Percentiles rank a stretch among this genome's conserved stretches.
phyloP scores from a whole-genome alignment of 2,888 invertebrate genomes.

The Zhuqinia jingwanae region DNA sequence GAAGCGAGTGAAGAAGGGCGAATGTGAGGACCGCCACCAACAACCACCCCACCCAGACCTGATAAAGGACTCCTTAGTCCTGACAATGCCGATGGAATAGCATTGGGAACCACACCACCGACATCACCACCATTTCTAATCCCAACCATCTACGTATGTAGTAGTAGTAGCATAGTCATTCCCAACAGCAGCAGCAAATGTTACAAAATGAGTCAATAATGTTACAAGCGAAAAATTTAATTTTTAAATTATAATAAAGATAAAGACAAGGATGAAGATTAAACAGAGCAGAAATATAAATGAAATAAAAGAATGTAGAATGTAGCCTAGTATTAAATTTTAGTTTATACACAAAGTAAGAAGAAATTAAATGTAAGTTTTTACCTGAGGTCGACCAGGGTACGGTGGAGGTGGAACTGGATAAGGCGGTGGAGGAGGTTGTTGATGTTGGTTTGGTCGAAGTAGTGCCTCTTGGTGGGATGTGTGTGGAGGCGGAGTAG shows the following conservation, averaged over 20 bases:
- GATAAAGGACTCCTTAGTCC: constrained; percentile 76
- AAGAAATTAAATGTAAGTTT: background rate
- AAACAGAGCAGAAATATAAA: constrained; percentile 4
- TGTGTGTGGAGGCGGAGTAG: constrained; percentile 79
- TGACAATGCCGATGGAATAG: constrained; percentile 75
- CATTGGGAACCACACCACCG: constrained; percentile 76
- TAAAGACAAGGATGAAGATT: background rate
- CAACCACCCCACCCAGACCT: constrained; percentile 71
- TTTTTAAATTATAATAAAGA: background rate
- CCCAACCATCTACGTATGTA: constrained; percentile 76
- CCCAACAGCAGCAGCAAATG: constrained; percentile 49
- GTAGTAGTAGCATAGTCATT: constrained; percentile 49
- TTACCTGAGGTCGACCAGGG: constrained; percentile 82
- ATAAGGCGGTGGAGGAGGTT: constrained; percentile 88
- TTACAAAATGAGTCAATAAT: constrained; percentile 51
- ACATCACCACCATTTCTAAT: constrained; percentile 79
- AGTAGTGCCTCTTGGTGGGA: constrained; percentile 76
- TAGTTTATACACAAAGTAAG: background rate
- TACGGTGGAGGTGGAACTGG: constrained; percentile 88
- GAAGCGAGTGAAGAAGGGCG: constrained; percentile 78
- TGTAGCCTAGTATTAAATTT: constrained; percentile 4
- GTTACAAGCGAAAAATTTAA: constrained; percentile 45
- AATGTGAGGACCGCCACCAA: constrained; percentile 80
- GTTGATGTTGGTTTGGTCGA: constrained; percentile 83
- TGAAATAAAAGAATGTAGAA: background rate